Percentiles rank a stretch among this genome's conserved stretches.
These are phyloP conservation scores for Corythucha ciliata DNA, from an alignment of 2,888 invertebrate genomes.

Conservation along the genomic window DNA sequence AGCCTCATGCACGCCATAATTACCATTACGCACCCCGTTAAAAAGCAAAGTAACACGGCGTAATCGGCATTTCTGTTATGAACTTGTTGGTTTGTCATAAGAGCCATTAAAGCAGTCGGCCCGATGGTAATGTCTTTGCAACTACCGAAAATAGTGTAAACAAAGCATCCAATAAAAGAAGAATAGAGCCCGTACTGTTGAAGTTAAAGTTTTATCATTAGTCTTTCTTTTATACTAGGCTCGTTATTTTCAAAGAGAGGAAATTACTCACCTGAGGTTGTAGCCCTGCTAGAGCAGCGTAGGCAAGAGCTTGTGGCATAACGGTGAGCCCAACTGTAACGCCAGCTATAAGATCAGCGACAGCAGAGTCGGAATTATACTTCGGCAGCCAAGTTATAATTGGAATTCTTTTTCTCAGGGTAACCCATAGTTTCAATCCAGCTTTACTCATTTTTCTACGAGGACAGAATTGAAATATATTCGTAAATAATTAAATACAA, in stretches of 20 bases:
- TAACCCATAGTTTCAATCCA: conserved; percentile 6
- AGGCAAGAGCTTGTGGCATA: conserved; percentile 86
- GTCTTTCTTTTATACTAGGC: too few relatives aligned
- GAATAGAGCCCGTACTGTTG: conserved; percentile 92
- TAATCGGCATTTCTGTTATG: conserved; percentile 60
- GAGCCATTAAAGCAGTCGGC: conserved; percentile 86
- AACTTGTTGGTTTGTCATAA: conserved; percentile 78
- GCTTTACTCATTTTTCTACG: conserved; percentile 16
- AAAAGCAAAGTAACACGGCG: conserved; percentile 71
- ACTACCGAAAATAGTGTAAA: conserved; percentile 82
- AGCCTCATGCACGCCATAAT: conserved; percentile 72
- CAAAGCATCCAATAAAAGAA: conserved; percentile 85
- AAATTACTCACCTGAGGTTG: conserved; percentile 60
- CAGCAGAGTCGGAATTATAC: conserved; percentile 63
- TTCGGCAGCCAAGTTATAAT: conserved; percentile 63
- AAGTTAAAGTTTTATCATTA: too few relatives aligned
- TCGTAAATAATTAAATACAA: too few relatives aligned
- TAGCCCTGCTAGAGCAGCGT: conserved; percentile 79
- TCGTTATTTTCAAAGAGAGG: not conserved
- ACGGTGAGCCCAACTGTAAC: conserved; percentile 87
- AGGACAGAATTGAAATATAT: too few relatives aligned
- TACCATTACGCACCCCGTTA: conserved; percentile 70
- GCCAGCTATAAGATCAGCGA: conserved; percentile 83
- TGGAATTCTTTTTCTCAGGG: conserved; percentile 46
- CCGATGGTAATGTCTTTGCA: conserved; percentile 80